Evolutionary conservation across 1,140 invertebrate species (phyloP).

Genomic region (Eufriesea mexicana): DNA sequence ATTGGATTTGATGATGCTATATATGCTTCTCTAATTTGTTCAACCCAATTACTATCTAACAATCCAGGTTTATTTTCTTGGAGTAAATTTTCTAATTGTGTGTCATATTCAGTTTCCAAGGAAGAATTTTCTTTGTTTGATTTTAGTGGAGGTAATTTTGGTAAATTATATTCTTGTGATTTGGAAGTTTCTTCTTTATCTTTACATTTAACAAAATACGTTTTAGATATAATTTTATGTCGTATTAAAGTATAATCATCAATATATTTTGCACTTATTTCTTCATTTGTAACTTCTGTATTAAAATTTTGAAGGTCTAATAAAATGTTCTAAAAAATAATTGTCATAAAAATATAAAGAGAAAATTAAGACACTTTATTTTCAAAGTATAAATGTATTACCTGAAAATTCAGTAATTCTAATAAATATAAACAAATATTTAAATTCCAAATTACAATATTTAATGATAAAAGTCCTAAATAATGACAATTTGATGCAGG

Average conservation of each 20-base stretch:
- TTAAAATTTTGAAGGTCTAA: conserved; percentile 73
- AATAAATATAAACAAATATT: conserved; percentile 75
- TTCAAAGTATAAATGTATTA: conserved; percentile 51
- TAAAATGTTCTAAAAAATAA: conserved; percentile 70
- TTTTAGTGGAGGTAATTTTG: no score
- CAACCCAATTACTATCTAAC: no score
- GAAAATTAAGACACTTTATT: not conserved
- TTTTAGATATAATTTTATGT: conserved; percentile 74
- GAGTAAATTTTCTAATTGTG: no score
- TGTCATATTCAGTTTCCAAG: no score
- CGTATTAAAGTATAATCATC: conserved; percentile 75
- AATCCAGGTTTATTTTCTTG: no score
- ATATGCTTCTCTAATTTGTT: conserved; percentile 73
- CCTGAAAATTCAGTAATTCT: conserved; percentile 75
- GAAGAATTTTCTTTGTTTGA: no score
- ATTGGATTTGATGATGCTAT: conserved; percentile 66
- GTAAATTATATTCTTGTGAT: no score
- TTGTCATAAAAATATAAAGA: conserved; percentile 19
- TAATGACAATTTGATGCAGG: conserved; percentile 76
- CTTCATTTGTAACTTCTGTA: conserved; percentile 56
- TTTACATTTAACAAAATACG: conserved; percentile 72
- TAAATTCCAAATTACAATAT: conserved; percentile 77
- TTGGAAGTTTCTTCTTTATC: conserved; percentile 38
- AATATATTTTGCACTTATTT: conserved; percentile 63
- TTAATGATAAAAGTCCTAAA: conserved; percentile 74